Percentiles rank a stretch among this genome's conserved stretches.
Conservation (phyloP, 2,113 vertebrate species). For the Lophius piscatorius region DNA sequence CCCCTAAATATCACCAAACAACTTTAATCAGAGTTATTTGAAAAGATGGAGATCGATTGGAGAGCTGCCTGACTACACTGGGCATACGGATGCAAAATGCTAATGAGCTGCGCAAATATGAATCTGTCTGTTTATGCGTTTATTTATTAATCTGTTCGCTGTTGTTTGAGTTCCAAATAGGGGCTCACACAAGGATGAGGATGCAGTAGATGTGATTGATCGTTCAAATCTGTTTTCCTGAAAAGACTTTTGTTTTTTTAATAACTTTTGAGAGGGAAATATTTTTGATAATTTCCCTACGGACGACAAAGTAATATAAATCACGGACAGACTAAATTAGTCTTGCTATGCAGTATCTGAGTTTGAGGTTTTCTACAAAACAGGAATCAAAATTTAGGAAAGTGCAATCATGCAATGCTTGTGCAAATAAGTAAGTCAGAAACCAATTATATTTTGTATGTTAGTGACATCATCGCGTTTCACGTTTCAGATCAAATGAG, state of each 20-base stretch:
- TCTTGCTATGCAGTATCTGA: conserved; percentile 2
- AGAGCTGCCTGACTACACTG: conserved; percentile 1
- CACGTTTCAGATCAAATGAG: no score
- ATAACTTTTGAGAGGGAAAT: conserved; percentile 11
- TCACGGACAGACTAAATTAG: no score
- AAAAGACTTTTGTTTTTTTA: conserved; percentile 27
- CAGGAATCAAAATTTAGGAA: no score
- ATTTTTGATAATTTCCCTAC: conserved; percentile 34
- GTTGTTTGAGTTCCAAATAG: conserved; percentile 18
- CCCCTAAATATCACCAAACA: conserved; percentile 7
- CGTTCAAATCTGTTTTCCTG: conserved; percentile 34
- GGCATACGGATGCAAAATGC: conserved; percentile 29
- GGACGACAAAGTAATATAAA: no score
- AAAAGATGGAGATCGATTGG: conserved; percentile 17
- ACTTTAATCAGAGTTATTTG: conserved; percentile 23
- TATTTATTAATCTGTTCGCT: conserved; percentile 50
- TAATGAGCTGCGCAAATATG: conserved; percentile 44
- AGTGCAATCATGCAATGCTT: no score
- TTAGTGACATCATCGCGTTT: no score
- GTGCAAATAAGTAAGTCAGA: no score
- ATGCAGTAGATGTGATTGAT: conserved; percentile 29
- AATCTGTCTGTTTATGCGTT: conserved; percentile 37
- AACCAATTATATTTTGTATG: no score
- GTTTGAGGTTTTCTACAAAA: no score
- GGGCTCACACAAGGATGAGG: conserved; percentile 8